Base-by-base conservation (phyloP, 2,113 vertebrate species). In the Dendrocopos noguchii region DNA sequence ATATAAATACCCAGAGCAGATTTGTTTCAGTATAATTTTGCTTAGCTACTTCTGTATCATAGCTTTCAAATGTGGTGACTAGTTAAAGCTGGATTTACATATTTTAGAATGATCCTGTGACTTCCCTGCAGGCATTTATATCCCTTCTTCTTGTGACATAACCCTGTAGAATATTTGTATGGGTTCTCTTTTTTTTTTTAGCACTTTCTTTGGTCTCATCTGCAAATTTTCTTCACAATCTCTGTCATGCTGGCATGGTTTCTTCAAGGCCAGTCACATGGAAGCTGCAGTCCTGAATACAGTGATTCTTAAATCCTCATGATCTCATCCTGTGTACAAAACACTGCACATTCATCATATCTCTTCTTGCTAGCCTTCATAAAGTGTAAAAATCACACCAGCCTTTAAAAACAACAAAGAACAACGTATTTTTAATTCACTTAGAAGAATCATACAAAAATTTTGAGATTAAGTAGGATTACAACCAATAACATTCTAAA, bases 291-390 rank as follows among this genome's bases (percentile, higher is more conserved):
- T 72, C 36, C 72, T 76, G 31, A 29, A 61, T 34, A n/a, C 0
- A 29, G 4, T 11, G 18, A 31, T 72, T 80, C 28, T 72, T 52
- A 76, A 79, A 64, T 29, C 22, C 9, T 34, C 16, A 4, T 24
- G 4, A n/a, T 67, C 44, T 93, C 27, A 10, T 72, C 36, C 42
- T 67, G 24, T 12, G 18, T 22, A 18, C 10, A 7, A 3, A 42
- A 28, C 15, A 25, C 15, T 31, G 31, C 0, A 2, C 5, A 8
- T n/a, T 5, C 4, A 50, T 34, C 13, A 39, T 53, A 42, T 5
- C 6, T 65, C 8, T 50, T 46, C 66, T 59, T 39, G 4, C 36
- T 46, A 84, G 6, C 11, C 47, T 56, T 68, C 31, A 15, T 17
- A 24, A 67, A 82, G 5, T 8, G 5, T 29, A 65, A 68, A 92